Base-by-base conservation (phyloP, 2,888 invertebrate genomes). In the Ophion costatus region DNA sequence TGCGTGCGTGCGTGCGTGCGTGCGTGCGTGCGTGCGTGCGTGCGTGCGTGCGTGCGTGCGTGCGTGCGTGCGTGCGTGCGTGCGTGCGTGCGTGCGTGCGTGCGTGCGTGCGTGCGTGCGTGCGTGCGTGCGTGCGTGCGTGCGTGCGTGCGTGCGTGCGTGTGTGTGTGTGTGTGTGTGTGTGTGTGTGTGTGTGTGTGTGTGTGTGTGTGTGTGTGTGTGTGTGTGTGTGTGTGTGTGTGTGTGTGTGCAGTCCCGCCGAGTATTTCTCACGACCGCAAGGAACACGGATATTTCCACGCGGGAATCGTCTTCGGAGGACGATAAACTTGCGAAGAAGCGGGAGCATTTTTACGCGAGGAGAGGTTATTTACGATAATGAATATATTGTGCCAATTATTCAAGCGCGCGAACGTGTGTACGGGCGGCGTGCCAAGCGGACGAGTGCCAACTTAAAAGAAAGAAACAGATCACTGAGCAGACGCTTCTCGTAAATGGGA, bases 301-400 rank as follows among this genome's bases (percentile, higher is more conserved):
- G 71, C 59, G 67, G 67, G 67, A 67, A 77, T 7, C 24, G 63
- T 74, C 14, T 74, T 42, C 14, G 78, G 70, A 70, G 61, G 63
- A 74, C 66, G 59, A 70, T 20, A 64, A 70, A 14, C 4, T 51
- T 51, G 14, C 51, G 4, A n/a, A 75, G 33, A 78, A 63, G 29
- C 29, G 57, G 76, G 80, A 83, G 64, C 14, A 75, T 79, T 71
- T 82, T 56, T 75, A 84, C 80, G 74, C 71, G 63, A 73, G 17
- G 6, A 38, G 42, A 38, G 73, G 14, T 61, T 61, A 73, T 61
- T 59, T 71, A 71, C 59, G 38, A 83, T 64, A 74, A 63, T 59
- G 4, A 82, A 76, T 73, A 75, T 89, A 89, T 90, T 91, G 92
- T 92, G 92, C 91, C 92, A 92, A 92, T 91, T 42, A 17, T 51